These are phyloP conservation scores for Pharmacophagus antenor DNA, from an alignment of 2,888 invertebrate species.

Conservation along the genomic window DNA sequence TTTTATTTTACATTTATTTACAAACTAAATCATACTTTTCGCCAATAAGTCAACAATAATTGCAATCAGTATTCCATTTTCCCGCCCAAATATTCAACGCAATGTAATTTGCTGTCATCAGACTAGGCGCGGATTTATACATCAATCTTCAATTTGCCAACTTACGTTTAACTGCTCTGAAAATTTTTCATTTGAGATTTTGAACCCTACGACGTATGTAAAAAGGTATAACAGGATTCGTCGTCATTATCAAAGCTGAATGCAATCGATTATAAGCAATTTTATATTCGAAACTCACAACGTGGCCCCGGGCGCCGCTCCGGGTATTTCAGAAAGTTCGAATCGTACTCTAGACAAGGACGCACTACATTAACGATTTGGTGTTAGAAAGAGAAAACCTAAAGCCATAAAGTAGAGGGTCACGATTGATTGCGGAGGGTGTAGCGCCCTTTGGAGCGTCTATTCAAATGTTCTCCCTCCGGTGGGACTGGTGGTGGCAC, in stretches of 20 bases:
- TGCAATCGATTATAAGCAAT: conserved; percentile 49
- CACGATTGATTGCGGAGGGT: conserved; percentile 74
- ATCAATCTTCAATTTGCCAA: conserved; percentile 57
- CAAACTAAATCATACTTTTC: not conserved
- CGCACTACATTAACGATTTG: conserved; percentile 23
- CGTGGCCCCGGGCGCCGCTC: conserved; percentile 59
- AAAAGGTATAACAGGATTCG: not conserved
- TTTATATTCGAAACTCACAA: conserved; percentile 61
- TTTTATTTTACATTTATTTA: too few relatives aligned
- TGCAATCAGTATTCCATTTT: conserved; percentile 46
- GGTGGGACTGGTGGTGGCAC: conserved; percentile 69
- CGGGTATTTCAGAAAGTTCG: conserved; percentile 48
- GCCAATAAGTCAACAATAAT: not conserved
- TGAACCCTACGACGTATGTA: conserved; percentile 32
- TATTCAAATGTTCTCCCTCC: conserved; percentile 53
- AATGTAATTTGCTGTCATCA: conserved; percentile 67
- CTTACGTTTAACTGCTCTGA: conserved; percentile 14
- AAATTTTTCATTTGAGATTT: conserved; percentile 32
- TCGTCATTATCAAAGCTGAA: conserved; percentile 12
- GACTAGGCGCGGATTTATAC: conserved; percentile 53
- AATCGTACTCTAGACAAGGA: conserved; percentile 60
- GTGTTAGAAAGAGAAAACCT: conserved; percentile 46
- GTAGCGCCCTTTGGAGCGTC: conserved; percentile 62
- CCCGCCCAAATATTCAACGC: conserved; percentile 64
- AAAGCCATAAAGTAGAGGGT: conserved; percentile 64